Percentiles rank a stretch among this genome's conserved stretches.
These are phyloP conservation scores for Ficedula albicollis DNA, from an alignment of 2,797 vertebrate species.

Conservation along the genomic window DNA sequence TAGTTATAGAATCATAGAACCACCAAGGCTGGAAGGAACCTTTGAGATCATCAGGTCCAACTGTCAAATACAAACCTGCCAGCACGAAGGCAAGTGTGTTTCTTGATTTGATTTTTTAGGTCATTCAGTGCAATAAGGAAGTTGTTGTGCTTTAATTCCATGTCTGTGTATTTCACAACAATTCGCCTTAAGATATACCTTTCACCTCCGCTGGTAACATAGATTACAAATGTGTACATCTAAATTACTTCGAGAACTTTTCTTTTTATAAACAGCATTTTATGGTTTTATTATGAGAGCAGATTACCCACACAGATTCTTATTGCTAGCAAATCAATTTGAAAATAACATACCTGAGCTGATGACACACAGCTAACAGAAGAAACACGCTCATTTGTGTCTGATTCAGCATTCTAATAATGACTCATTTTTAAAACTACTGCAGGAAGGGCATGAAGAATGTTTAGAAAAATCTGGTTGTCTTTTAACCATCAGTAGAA, in stretches of 20 bases:
- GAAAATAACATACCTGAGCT: neutral
- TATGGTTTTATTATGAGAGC: neutral
- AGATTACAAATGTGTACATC: neutral
- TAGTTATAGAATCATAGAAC: neutral
- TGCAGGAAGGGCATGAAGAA: neutral
- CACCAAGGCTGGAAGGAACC: neutral
- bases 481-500: neutral
- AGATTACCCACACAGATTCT: neutral
- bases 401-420: neutral
- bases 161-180: neutral
- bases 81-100: accelerated
- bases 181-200: neutral
- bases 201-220: neutral
- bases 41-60: neutral
- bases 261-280: neutral
- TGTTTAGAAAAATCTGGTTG: neutral
- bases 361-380: neutral
- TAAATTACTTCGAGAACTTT: neutral
- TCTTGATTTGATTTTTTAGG: neutral
- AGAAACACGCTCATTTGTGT: neutral
- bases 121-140: slow-evolving; percentile 11
- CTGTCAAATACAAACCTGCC: neutral
- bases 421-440: neutral
- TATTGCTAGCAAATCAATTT: neutral
- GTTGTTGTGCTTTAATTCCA: neutral